phyloP scores from a whole-genome alignment of 1,140 invertebrate genomes.

The Schlechtendalia chinensis region DNA sequence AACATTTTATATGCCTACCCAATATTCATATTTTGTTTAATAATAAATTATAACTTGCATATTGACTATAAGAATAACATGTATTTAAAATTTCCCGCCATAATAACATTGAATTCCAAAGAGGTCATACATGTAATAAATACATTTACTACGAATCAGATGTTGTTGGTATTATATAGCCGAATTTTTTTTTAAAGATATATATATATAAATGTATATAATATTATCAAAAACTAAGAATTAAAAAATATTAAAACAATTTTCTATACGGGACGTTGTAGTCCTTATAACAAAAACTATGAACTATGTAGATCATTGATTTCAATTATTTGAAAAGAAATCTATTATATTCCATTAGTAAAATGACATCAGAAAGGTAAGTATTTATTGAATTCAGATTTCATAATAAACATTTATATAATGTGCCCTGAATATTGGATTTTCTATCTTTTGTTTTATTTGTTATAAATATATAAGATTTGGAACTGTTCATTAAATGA shows the following conservation, averaged over 20 bases:
- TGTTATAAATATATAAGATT: neutral
- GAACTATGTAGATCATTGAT: neutral
- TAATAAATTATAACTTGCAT: too few relatives aligned
- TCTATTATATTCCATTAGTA: neutral
- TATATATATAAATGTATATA: conserved; percentile 29
- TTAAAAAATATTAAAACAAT: neutral
- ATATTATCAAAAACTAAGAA: conserved; percentile 21
- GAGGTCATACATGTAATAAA: conserved; percentile 2
- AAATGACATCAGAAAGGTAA: conserved; percentile 38
- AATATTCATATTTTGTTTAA: too few relatives aligned
- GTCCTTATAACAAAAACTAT: neutral
- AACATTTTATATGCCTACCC: too few relatives aligned
- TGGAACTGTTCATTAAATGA: neutral
- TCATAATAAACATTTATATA: neutral
- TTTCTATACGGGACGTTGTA: neutral
- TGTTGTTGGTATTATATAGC: conserved; percentile 27
- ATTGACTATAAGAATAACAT: too few relatives aligned
- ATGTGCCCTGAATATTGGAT: neutral
- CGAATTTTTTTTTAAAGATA: conserved; percentile 31
- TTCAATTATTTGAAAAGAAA: neutral
- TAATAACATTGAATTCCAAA: neutral
- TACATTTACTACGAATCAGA: conserved; percentile 16
- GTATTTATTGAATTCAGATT: neutral
- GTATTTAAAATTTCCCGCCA: neutral
- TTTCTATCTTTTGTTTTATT: neutral